Conservation (phyloP, 2,888 invertebrate genomes). For the Heliconius ismenius region DNA sequence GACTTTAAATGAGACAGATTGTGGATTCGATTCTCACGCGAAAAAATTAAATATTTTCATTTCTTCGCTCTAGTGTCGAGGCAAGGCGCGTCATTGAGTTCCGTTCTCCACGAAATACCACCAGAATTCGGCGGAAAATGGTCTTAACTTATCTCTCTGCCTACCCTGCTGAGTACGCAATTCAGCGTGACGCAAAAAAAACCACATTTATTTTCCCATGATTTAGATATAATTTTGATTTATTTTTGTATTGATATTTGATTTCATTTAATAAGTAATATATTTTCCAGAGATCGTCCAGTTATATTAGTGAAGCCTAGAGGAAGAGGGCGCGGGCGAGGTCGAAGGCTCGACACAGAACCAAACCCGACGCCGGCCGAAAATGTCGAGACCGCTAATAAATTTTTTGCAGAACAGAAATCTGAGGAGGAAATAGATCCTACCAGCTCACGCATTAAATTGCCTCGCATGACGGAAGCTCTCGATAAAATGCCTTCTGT, state of each 20-base stretch:
- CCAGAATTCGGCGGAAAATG: too few species aligned
- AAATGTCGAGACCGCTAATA: slow-evolving; percentile 50
- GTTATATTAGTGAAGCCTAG: slow-evolving; percentile 66
- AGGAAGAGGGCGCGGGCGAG: slow-evolving; percentile 69
- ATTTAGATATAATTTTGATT: background rate
- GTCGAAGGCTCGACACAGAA: slow-evolving; percentile 52
- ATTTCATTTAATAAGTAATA: background rate
- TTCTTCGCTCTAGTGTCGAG: too few species aligned
- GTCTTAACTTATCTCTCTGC: too few species aligned
- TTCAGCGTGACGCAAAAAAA: too few species aligned
- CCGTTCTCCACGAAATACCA: too few species aligned
- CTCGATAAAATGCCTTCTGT: slow-evolving; percentile 68
- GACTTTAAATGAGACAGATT: too few species aligned
- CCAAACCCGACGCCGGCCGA: slow-evolving; percentile 49
- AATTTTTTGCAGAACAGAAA: slow-evolving; percentile 50
- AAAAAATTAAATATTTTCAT: too few species aligned
- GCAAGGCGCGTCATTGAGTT: too few species aligned
- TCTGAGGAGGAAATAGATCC: slow-evolving; percentile 62
- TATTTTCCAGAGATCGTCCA: slow-evolving; percentile 66
- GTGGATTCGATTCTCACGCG: too few species aligned
- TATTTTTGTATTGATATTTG: background rate
- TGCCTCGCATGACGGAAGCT: slow-evolving; percentile 76
- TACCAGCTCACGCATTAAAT: slow-evolving; percentile 72
- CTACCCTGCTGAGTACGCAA: too few species aligned
- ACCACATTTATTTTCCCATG: background rate